Conservation (phyloP, 2,797 vertebrate genomes). For the Micropoecilia bifurca region DNA sequence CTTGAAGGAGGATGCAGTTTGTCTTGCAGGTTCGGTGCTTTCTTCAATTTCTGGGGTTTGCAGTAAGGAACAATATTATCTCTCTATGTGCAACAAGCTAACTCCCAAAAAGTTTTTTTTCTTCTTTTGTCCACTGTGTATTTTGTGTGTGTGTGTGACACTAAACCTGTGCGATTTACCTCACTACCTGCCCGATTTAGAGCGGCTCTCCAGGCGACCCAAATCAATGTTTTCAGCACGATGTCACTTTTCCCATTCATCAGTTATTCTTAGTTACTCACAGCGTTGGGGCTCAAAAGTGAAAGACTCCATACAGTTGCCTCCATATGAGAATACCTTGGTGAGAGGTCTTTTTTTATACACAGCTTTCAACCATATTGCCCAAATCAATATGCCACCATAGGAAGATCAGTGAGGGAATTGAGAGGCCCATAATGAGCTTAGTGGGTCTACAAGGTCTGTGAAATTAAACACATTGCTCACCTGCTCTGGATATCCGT, state of each 20-base stretch:
- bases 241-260: conserved; percentile 55
- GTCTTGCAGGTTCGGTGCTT: conserved; percentile 34
- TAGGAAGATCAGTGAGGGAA: conserved; percentile 65
- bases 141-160: conserved; percentile 6
- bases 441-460: conserved; percentile 58
- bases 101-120: not conserved
- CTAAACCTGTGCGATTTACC: not conserved
- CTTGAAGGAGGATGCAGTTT: conserved; percentile 42
- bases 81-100: conserved; percentile 31
- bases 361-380: conserved; percentile 60
- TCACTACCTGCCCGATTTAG: conserved; percentile 30
- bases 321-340: conserved; percentile 35
- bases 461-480: conserved; percentile 79
- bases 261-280: conserved; percentile 60
- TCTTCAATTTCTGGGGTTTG: conserved; percentile 14
- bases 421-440: conserved; percentile 74
- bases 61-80: conserved; percentile 50
- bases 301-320: conserved; percentile 28
- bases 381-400: conserved; percentile 72
- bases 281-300: conserved; percentile 31
- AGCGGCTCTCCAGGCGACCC: conserved; percentile 52
- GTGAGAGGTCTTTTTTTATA: conserved; percentile 63
- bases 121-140: not conserved
- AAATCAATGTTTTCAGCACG: conserved; percentile 63
- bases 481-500: conserved; percentile 64